Conservation (phyloP, 2,888 invertebrate genomes). For the Cremastobaeus sp. region DNA sequence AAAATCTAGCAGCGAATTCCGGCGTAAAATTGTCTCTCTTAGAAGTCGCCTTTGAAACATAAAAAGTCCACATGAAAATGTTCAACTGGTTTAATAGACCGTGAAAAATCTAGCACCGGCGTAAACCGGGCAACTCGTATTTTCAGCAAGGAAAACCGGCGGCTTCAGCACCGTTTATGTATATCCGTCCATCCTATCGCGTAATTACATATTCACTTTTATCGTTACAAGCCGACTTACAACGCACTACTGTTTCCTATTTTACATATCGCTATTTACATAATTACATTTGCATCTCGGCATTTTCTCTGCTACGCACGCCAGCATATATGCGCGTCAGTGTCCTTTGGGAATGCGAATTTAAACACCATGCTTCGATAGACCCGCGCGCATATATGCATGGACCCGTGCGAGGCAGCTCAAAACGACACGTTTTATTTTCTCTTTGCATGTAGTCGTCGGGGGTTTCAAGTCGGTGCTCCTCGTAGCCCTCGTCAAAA, state of each 20-base stretch:
- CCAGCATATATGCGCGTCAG: conserved; percentile 37
- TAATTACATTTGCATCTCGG: conserved; percentile 68
- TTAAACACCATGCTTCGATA: conserved; percentile 44
- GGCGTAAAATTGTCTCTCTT: conserved; percentile 5
- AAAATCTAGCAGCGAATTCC: background rate
- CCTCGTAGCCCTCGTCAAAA: conserved; percentile 67
- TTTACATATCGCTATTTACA: conserved; percentile 67
- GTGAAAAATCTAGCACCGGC: conserved; percentile 27
- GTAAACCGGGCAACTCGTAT: conserved; percentile 44
- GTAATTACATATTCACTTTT: conserved; percentile 70
- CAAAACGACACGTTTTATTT: background rate
- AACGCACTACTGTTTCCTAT: conserved; percentile 57
- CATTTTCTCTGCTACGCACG: conserved; percentile 61
- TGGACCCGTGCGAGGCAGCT: conserved; percentile 6
- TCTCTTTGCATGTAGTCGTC: conserved; percentile 62
- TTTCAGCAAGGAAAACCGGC: conserved; percentile 66
- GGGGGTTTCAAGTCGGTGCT: conserved; percentile 68
- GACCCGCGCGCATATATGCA: conserved; percentile 28
- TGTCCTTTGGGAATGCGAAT: conserved; percentile 58
- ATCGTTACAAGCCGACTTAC: conserved; percentile 65
- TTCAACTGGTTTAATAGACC: conserved; percentile 30
- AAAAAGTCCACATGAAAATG: conserved; percentile 31
- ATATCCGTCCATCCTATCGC: conserved; percentile 65
- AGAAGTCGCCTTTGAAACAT: background rate
- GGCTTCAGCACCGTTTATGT: conserved; percentile 69